Percentiles rank a stretch among this genome's conserved stretches.
Conservation (phyloP, 2,888 invertebrate genomes). For the Melolontha melolontha region DNA sequence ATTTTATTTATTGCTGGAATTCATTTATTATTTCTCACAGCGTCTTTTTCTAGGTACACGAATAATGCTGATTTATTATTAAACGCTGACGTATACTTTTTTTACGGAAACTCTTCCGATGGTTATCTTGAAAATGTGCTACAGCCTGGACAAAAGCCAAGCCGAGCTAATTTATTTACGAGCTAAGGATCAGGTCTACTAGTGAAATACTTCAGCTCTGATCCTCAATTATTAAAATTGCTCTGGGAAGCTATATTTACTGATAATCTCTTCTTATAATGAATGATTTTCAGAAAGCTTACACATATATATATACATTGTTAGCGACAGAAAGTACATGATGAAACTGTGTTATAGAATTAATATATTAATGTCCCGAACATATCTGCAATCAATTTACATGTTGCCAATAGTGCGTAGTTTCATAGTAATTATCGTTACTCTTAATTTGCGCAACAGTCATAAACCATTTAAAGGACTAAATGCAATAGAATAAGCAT, state of each 20-base stretch:
- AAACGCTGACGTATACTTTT: slow-evolving; percentile 33
- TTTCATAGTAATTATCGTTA: too few species aligned
- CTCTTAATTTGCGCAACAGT: too few species aligned
- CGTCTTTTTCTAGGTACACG: slow-evolving; percentile 24
- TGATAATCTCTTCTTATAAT: slow-evolving; percentile 18
- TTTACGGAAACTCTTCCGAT: slow-evolving; percentile 45
- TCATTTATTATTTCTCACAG: slow-evolving; percentile 30
- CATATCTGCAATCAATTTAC: too few species aligned
- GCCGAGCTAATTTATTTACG: slow-evolving; percentile 57
- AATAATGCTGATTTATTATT: slow-evolving; percentile 36
- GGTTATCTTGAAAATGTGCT: slow-evolving; percentile 56
- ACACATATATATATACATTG: too few species aligned
- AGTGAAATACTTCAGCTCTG: slow-evolving; percentile 53
- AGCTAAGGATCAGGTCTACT: slow-evolving; percentile 51
- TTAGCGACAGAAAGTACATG: too few species aligned
- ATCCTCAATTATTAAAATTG: slow-evolving; percentile 56
- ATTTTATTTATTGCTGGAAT: slow-evolving; percentile 32
- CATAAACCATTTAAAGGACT: too few species aligned
- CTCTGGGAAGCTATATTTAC: slow-evolving; percentile 22
- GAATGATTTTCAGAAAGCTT: background rate
- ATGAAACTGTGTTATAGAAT: too few species aligned
- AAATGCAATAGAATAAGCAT: too few species aligned
- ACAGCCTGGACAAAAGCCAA: slow-evolving; percentile 56
- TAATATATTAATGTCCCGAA: too few species aligned
- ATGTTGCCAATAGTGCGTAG: too few species aligned